Evolutionary conservation across 2,113 vertebrate genomes (phyloP).

Genomic region (Phyllopteryx taeniolatus): DNA sequence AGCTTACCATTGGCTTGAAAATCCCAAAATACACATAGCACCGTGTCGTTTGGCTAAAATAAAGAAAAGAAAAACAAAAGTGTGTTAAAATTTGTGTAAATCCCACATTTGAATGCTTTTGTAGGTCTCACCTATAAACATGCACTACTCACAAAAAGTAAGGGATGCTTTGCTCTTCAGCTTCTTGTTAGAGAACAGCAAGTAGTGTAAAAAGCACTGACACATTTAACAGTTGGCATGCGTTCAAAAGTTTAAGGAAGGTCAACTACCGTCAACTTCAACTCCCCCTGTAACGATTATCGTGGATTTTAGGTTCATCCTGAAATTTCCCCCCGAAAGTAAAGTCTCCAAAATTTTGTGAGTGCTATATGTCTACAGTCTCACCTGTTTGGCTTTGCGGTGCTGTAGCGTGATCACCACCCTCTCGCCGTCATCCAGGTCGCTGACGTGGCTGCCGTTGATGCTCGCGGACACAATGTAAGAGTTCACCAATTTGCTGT

Average conservation of each 20-base stretch:
- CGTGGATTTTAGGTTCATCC: neutral
- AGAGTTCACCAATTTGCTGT: constrained; percentile 65
- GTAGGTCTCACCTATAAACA: neutral
- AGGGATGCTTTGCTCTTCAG: too few species aligned
- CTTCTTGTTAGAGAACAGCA: too few species aligned
- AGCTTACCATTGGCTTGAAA: constrained; percentile 77
- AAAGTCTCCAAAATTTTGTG: neutral
- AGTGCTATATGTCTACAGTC: neutral
- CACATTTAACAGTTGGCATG: too few species aligned
- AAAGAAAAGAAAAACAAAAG: constrained; percentile 26
- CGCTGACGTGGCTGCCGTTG: constrained; percentile 67
- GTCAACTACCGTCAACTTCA: too few species aligned
- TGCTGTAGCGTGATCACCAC: constrained; percentile 78
- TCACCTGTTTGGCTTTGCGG: constrained; percentile 66
- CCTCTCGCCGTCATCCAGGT: constrained; percentile 72
- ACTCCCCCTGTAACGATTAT: too few species aligned
- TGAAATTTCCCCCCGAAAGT: neutral
- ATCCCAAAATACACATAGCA: constrained; percentile 85
- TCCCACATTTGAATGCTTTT: neutral
- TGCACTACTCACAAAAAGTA: too few species aligned
- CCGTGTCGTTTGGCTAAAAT: constrained; percentile 63
- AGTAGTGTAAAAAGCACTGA: too few species aligned
- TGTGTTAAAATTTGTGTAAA: neutral
- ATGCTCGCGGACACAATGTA: constrained; percentile 83
- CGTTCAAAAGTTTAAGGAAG: too few species aligned